Evolutionary conservation across 2,888 invertebrate genomes (phyloP).

Genomic region (Dorcus hopei): DNA sequence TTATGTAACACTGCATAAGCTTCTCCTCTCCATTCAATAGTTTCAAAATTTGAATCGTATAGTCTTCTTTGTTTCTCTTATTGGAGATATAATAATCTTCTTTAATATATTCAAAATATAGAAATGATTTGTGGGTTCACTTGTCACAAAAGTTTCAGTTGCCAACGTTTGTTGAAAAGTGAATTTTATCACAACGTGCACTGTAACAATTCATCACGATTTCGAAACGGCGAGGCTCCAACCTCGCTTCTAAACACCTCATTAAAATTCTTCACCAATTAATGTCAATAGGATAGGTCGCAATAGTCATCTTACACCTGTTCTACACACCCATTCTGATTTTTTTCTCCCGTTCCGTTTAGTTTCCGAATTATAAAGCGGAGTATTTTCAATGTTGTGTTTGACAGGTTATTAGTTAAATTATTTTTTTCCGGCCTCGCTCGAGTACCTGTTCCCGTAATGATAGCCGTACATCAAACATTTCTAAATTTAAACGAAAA

Average conservation of each 20-base stretch:
- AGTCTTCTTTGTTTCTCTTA: no score
- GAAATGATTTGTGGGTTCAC: constrained; percentile 12
- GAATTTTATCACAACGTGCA: background rate
- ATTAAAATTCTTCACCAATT: constrained; percentile 13
- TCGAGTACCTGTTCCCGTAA: no score
- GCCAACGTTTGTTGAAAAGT: background rate
- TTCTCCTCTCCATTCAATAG: no score
- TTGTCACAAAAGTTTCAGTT: background rate
- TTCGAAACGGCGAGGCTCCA: background rate
- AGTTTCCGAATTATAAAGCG: no score
- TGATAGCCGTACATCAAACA: background rate
- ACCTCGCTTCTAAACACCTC: background rate
- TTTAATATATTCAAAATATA: background rate
- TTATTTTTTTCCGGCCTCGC: no score
- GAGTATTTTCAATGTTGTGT: no score
- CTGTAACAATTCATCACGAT: background rate
- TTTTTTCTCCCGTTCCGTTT: background rate
- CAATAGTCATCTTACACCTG: constrained; percentile 9
- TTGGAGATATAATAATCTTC: no score
- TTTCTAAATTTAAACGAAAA: no score
- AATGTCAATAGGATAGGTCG: constrained; percentile 6
- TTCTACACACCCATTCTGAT: background rate
- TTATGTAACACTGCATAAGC: no score
- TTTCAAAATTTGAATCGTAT: no score
- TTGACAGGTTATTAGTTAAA: no score